Conservation (phyloP, 2,888 invertebrate genomes). For the Phragmatobia fuliginosa region DNA sequence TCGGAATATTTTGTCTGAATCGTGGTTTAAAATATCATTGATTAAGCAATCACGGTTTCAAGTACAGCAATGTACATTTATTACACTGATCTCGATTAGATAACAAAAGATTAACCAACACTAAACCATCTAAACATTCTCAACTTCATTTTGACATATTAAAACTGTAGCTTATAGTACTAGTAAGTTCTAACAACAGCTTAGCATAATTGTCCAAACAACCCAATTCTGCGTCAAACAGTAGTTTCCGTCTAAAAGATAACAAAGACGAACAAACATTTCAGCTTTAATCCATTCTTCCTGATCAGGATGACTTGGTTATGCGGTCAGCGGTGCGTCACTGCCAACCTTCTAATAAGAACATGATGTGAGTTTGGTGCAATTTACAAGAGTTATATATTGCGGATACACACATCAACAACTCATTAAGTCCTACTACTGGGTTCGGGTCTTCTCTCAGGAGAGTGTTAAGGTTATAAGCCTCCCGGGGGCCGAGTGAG, state of each 20-base stretch:
- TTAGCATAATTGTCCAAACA: constrained; percentile 33
- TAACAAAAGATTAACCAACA: background rate
- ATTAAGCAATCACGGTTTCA: background rate
- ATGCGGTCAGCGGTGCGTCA: constrained; percentile 75
- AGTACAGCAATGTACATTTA: background rate
- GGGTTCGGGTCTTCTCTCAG: too few relatives aligned
- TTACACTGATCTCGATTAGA: background rate
- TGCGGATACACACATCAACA: too few relatives aligned
- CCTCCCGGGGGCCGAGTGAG: too few relatives aligned
- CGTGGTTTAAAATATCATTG: too few relatives aligned
- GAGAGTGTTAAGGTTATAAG: too few relatives aligned
- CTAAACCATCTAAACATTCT: constrained; percentile 9
- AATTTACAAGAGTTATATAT: constrained; percentile 31
- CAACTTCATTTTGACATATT: constrained; percentile 19
- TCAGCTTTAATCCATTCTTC: constrained; percentile 71
- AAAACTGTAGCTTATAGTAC: constrained; percentile 21
- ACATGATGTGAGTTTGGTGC: constrained; percentile 39
- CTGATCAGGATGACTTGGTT: constrained; percentile 67
- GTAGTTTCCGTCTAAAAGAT: constrained; percentile 46
- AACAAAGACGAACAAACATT: constrained; percentile 49
- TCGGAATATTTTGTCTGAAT: too few relatives aligned
- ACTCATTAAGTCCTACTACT: too few relatives aligned
- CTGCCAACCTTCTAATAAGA: constrained; percentile 49
- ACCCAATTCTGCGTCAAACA: constrained; percentile 46
- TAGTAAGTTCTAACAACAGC: constrained; percentile 30